Conservation (phyloP, 2,888 invertebrate genomes). For the Carterocephalus palaemon region DNA sequence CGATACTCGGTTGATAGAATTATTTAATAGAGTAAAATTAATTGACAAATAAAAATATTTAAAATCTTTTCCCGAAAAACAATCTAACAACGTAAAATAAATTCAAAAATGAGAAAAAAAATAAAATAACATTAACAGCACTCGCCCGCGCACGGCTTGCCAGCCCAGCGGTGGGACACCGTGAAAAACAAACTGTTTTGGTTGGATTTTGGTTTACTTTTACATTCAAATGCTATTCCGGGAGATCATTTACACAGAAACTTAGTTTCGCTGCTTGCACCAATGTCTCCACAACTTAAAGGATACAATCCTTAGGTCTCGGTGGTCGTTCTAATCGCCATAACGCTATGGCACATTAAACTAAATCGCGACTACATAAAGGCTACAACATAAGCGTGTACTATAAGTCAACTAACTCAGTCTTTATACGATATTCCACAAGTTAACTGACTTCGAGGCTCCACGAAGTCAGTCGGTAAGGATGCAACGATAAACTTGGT, state of each 20-base stretch:
- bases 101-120: constrained; percentile 12
- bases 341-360: constrained; percentile 42
- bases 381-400: constrained; percentile 30
- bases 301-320: constrained; percentile 40
- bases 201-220: constrained; percentile 48
- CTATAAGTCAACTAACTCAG: constrained; percentile 49
- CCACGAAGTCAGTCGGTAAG: constrained; percentile 16
- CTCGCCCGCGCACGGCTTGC: constrained; percentile 17
- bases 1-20: neutral
- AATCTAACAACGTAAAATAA: constrained; percentile 10
- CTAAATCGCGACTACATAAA: constrained; percentile 27
- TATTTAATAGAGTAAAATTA: constrained; percentile 1
- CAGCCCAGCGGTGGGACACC: constrained; percentile 18
- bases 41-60: constrained; percentile 11
- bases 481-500: constrained; percentile 20
- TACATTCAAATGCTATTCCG: constrained; percentile 36
- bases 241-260: constrained; percentile 36
- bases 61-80: constrained; percentile 2
- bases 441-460: constrained; percentile 29
- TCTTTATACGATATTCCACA: constrained; percentile 38
- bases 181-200: constrained; percentile 30
- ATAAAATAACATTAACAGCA: constrained; percentile 3
- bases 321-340: constrained; percentile 33
- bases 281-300: constrained; percentile 33
- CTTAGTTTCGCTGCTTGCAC: constrained; percentile 41